Base-by-base conservation (phyloP, 2,888 invertebrate species). In the Tricholauxania praeusta region DNA sequence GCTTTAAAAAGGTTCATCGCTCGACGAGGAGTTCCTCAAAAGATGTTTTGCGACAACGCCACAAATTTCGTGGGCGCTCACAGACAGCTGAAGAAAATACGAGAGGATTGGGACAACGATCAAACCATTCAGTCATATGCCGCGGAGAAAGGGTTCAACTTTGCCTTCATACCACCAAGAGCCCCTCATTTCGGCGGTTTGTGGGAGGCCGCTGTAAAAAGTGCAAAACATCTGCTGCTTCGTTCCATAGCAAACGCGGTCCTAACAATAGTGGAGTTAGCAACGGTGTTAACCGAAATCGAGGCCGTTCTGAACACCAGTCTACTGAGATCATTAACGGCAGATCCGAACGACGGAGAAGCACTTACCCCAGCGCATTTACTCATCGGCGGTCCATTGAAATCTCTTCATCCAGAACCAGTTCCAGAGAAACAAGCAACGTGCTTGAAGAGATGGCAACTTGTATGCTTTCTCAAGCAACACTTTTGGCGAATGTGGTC, bases 1-100 rank as follows among this genome's bases (percentile, higher is more conserved):
- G 63, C 72, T 12, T 47, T 77, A 22, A 73, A 75, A 17, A 66
- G 72, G 2, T 75, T 77, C 15, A 52, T 76, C 22, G 71, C 73
- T 0, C 39, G 76, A 17, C 67, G 76, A 32, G 74, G 75, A 3
- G 3, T 72, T 0, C 71, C 64, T 12, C 22, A 60, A 8, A 75
- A 71, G 57, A 69, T 76, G n/a, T 68, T 51, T 17, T 32, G 62
- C 59, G 73, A 69, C 55, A 73, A 70, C 64, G 69, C 69, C 5
- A 69, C 69, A 10, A 69, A 69, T 14, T 66, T 57, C 49, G 64
- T 68, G 15, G 69, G 72, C 59, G 69, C 74, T 15, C 63, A 72
- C 14, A 39, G 48, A 15, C 15, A 73, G 47, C 39, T 72, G 19
- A 28, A 63, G 47, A 47, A 63, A 12, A 19, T 71, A 1, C 53